Evolutionary conservation across 2,797 vertebrate species (phyloP), one percentile per base, ranked within the genome.

Genomic region (Thunnus albacares): DNA sequence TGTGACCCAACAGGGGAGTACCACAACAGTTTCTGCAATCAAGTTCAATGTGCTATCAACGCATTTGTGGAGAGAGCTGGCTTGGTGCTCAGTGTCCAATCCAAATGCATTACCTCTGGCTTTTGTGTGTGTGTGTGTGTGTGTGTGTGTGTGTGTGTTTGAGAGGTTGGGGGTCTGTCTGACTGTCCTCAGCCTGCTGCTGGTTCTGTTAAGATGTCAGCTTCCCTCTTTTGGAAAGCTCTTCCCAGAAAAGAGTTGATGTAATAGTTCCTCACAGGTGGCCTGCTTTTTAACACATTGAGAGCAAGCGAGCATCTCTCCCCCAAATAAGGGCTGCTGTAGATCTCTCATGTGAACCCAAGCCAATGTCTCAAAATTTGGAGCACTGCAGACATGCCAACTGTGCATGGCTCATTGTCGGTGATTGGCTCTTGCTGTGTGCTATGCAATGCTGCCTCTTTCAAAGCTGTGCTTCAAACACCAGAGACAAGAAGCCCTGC

Each of bases 1-100:
- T 81, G 62, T 41, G 79, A 69, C 69, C 87, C 88, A 88, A 89
- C 87, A 84, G 85, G 79, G 83, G 64, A 81, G 82, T 62, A 77
- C 69, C 22, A 71, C 86, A 87, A 84, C 87, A 82, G 87, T 81
- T 80, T 77, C 78, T 71, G 80, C 84, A 89, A 90, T 91, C 88
- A 89, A 64, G 77, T 76, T 58, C 73, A 80, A 88, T 85, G 65
- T 75, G 77, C 70, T 64, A 66, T 80, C 72, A 63, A 75, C 28
- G 38, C 52, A 74, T 82, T 66, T 81, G 74, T 57, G 58, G 43
- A 56, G 71, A 79, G 80, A 75, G 82, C 72, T 51, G 75, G 75
- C 77, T 74, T 51, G 72, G 70, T 64, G 35, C 81, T 55, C 75
- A 79, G 59, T 45, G 70, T 77, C 83, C 87, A 74, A 71, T 90